These are phyloP conservation scores for Brachynemurus nebulosus DNA, from an alignment of 2,888 invertebrate species.

Conservation along the genomic window DNA sequence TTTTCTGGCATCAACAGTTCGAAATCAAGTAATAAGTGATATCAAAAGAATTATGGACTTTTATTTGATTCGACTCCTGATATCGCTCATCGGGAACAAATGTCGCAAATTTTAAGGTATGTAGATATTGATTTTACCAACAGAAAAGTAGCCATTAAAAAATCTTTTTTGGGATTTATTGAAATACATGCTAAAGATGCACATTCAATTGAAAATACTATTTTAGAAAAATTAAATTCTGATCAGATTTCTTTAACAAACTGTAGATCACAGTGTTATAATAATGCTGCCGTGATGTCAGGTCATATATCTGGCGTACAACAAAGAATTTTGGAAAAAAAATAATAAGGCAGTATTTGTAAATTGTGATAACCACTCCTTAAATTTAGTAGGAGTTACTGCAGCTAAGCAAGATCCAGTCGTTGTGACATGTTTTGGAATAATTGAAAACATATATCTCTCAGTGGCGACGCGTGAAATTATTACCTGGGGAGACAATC, in stretches of 20 bases:
- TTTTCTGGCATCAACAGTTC: too few species aligned
- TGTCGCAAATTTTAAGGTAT: constrained; percentile 6
- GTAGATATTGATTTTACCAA: neutral
- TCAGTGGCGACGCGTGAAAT: too few species aligned
- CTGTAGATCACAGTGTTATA: too few species aligned
- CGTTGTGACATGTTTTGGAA: neutral
- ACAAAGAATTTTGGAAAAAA: too few species aligned
- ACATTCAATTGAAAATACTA: neutral
- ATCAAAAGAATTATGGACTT: too few species aligned
- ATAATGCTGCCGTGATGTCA: too few species aligned
- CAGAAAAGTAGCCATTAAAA: neutral
- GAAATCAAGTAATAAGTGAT: too few species aligned
- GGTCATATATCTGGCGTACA: too few species aligned
- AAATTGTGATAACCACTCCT: neutral
- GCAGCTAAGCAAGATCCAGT: neutral
- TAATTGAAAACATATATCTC: too few species aligned
- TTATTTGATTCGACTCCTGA: too few species aligned
- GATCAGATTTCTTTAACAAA: too few species aligned
- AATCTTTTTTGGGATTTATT: constrained; percentile 5
- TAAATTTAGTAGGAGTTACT: neutral
- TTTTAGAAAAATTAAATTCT: constrained; percentile 1
- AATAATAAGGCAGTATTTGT: neutral
- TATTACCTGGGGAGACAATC: too few species aligned
- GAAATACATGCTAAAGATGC: neutral
- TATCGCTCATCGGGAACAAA: constrained; percentile 3